phyloP scores from a whole-genome alignment of 2,113 vertebrate genomes.

The Alouatta palliata region DNA sequence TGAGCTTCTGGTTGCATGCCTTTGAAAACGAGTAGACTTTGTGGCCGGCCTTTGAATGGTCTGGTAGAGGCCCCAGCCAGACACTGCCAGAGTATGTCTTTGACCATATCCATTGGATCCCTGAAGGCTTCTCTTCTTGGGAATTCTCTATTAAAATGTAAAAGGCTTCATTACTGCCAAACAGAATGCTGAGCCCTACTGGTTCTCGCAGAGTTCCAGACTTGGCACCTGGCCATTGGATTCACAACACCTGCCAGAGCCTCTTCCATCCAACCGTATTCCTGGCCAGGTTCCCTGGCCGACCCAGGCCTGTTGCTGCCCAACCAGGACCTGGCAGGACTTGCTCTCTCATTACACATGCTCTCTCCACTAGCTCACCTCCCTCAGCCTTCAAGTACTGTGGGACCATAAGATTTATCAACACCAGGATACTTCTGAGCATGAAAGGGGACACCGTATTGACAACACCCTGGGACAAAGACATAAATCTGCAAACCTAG shows the following conservation, averaged over 20 bases:
- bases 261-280: not conserved
- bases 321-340: not conserved
- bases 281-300: not conserved
- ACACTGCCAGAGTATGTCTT: not conserved
- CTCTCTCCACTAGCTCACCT: not conserved
- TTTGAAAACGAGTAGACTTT: not conserved
- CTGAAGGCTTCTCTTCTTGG: not conserved
- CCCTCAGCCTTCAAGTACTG: not conserved
- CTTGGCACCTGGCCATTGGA: not conserved
- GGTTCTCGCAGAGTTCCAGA: not conserved
- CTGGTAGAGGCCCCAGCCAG: not conserved
- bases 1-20: not conserved
- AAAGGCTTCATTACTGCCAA: constrained; percentile 3
- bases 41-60: not conserved
- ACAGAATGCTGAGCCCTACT: not conserved
- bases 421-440: not conserved
- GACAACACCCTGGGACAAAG: not conserved
- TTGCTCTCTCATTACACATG: not conserved
- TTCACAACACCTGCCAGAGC: not conserved
- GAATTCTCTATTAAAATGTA: constrained; percentile 14
- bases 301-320: not conserved
- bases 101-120: not conserved
- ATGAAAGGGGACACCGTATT: not conserved
- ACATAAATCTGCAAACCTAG: not conserved
- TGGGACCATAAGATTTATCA: not conserved